A percentile compares a stretch with the other conserved stretches of the same genome.
Evolutionary conservation across 2,113 vertebrate species (phyloP).

Genomic region (Tretioscincus oriximinensis): DNA sequence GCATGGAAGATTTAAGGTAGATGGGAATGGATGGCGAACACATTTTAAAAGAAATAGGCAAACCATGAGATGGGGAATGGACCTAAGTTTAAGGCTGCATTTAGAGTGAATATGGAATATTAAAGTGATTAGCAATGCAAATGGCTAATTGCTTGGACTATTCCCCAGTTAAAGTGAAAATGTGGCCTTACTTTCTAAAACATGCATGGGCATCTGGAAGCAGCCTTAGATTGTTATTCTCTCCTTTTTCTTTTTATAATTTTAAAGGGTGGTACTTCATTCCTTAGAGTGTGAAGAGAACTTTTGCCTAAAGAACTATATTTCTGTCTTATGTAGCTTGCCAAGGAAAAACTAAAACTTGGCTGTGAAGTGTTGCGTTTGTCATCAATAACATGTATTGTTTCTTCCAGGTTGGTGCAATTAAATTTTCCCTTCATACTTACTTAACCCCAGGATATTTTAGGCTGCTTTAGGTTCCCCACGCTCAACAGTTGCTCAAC

Average conservation of each 20-base stretch:
- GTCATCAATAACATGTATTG: neutral
- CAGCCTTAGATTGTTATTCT: neutral
- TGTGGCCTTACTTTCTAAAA: too few relatives aligned
- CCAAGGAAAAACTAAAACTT: conserved; percentile 18
- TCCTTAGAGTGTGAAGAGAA: conserved; percentile 25
- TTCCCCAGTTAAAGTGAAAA: too few relatives aligned
- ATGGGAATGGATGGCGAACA: too few relatives aligned
- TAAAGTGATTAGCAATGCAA: too few relatives aligned
- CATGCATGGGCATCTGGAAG: too few relatives aligned
- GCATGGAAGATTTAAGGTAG: too few relatives aligned
- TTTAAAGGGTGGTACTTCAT: neutral
- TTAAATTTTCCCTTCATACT: neutral
- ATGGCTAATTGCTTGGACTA: too few relatives aligned
- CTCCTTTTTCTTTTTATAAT: neutral
- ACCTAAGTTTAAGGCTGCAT: too few relatives aligned
- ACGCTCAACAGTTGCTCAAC: neutral
- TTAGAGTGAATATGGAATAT: too few relatives aligned
- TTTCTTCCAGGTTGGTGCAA: neutral
- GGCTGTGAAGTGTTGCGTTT: conserved; percentile 2
- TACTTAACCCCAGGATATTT: rapidly evolving
- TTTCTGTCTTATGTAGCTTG: conserved; percentile 13
- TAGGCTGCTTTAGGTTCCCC: neutral
- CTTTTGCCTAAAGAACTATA: neutral
- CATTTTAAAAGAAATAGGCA: too few relatives aligned
- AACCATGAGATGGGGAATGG: too few relatives aligned